Conservation (phyloP, 2,797 vertebrate species). For the Acipenser oxyrinchus region DNA sequence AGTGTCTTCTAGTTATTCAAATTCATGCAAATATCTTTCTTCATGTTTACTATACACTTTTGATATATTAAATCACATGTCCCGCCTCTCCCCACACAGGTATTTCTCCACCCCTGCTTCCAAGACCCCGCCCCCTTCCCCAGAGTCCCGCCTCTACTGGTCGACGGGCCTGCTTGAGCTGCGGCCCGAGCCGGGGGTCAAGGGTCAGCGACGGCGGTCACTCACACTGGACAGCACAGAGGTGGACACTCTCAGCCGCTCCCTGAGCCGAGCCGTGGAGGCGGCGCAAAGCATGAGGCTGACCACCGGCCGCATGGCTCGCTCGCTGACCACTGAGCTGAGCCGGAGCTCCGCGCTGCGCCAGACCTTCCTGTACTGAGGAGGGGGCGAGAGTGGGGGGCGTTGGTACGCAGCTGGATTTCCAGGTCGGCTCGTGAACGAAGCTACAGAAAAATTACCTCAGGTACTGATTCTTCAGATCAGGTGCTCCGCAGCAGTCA, state of each 20-base stretch:
- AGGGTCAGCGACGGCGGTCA: constrained; percentile 19
- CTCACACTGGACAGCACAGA: constrained; percentile 24
- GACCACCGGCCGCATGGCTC: constrained; percentile 62
- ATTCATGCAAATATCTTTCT: no score
- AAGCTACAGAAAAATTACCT: no score
- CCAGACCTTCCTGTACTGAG: constrained; percentile 63
- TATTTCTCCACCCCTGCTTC: constrained; percentile 27
- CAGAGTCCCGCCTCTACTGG: constrained; percentile 21
- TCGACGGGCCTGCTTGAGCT: constrained; percentile 6
- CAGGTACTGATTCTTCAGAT: no score
- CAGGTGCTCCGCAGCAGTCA: no score
- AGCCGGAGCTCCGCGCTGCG: constrained; percentile 40
- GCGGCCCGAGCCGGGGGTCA: constrained; percentile 4
- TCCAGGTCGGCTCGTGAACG: no score
- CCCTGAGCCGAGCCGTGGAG: constrained; percentile 57
- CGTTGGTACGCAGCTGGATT: no score
- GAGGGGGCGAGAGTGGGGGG: background rate
- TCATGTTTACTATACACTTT: background rate
- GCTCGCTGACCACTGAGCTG: constrained; percentile 54
- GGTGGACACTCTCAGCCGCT: constrained; percentile 42
- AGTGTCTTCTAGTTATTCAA: no score
- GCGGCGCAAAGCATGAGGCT: constrained; percentile 57
- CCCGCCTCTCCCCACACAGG: constrained; percentile 19
- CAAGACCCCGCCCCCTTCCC: constrained; percentile 21
- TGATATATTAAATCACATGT: background rate